Evolutionary conservation across 2,888 invertebrate genomes (phyloP).

Genomic region (Drosophila robusta): DNA sequence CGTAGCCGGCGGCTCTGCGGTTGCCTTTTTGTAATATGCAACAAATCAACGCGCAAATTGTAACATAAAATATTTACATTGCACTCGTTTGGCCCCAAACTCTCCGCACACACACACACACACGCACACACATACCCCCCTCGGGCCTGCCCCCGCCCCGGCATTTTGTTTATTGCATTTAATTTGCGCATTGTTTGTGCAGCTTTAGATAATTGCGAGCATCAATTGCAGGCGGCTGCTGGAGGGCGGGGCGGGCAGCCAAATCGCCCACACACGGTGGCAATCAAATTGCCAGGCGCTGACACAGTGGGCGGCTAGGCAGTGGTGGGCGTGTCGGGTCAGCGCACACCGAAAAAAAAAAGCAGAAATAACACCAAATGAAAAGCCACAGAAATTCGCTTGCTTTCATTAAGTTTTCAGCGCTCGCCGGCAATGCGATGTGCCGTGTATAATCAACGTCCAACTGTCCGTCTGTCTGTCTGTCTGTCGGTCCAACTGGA

Average conservation of each 20-base stretch:
- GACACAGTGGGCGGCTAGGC: slow-evolving; percentile 51
- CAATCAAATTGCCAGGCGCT: slow-evolving; percentile 74
- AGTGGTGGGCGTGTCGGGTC: slow-evolving; percentile 53
- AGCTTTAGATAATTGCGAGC: slow-evolving; percentile 77
- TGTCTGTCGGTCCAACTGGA: slow-evolving; percentile 18
- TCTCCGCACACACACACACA: not conserved
- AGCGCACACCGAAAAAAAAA: slow-evolving; percentile 39
- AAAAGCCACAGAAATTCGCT: slow-evolving; percentile 58
- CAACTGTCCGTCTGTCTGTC: slow-evolving; percentile 20
- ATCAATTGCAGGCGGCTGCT: slow-evolving; percentile 62
- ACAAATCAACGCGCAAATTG: slow-evolving; percentile 77
- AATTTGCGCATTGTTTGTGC: slow-evolving; percentile 77
- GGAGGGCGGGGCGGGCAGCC: slow-evolving; percentile 16
- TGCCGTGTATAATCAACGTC: slow-evolving; percentile 72
- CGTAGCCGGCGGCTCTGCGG: slow-evolving; percentile 65
- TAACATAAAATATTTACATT: slow-evolving; percentile 76
- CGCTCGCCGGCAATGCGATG: slow-evolving; percentile 31
- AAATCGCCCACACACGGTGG: slow-evolving; percentile 66
- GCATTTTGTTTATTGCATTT: slow-evolving; percentile 75
- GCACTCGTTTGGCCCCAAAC: slow-evolving; percentile 17
- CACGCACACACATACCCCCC: too few relatives aligned
- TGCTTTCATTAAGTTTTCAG: slow-evolving; percentile 77
- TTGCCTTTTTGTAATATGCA: slow-evolving; percentile 67
- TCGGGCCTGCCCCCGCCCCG: not conserved
- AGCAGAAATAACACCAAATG: slow-evolving; percentile 30